Percentiles rank a stretch among this genome's conserved stretches.
phyloP scores from a whole-genome alignment of 1,140 invertebrate species.

The Scaptomyza pallida region DNA sequence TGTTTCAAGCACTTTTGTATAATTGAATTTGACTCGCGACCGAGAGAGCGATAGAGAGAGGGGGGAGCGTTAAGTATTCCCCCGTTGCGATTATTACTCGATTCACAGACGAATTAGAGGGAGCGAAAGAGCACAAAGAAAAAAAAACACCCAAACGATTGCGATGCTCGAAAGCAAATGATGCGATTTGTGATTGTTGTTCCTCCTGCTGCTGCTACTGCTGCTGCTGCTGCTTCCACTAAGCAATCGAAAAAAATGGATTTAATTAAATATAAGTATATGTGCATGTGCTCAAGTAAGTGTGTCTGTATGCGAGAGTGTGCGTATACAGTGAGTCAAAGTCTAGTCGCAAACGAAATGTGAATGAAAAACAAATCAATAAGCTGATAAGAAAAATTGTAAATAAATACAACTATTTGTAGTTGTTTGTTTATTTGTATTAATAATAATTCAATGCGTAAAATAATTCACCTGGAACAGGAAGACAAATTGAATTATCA shows the following conservation, averaged over 20 bases:
- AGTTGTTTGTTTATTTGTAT: too few relatives aligned
- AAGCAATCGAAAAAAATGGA: conserved; percentile 47
- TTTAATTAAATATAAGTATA: conserved; percentile 74
- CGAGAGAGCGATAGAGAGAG: too few relatives aligned
- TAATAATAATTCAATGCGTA: too few relatives aligned
- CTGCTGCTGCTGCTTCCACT: conserved; percentile 5
- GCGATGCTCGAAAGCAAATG: conserved; percentile 67
- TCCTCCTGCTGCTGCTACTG: conserved; percentile 25
- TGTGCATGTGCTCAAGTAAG: conserved; percentile 11
- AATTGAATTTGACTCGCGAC: conserved; percentile 42
- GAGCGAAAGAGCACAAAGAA: too few relatives aligned
- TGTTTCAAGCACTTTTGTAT: conserved; percentile 23
- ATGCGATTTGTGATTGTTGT: conserved; percentile 62
- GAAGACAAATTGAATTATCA: not conserved
- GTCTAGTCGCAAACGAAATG: not conserved
- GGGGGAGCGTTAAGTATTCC: conserved; percentile 17
- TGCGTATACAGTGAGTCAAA: conserved; percentile 48
- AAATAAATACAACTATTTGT: too few relatives aligned
- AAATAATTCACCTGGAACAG: too few relatives aligned
- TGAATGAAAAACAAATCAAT: not conserved
- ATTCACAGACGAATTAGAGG: conserved; percentile 7
- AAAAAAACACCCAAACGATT: conserved; percentile 50
- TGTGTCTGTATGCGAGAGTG: conserved; percentile 23
- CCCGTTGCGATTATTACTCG: conserved; percentile 19
- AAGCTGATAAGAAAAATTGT: too few relatives aligned